Base-by-base conservation (phyloP, 2,797 vertebrate genomes). In the Danionella dracula region DNA sequence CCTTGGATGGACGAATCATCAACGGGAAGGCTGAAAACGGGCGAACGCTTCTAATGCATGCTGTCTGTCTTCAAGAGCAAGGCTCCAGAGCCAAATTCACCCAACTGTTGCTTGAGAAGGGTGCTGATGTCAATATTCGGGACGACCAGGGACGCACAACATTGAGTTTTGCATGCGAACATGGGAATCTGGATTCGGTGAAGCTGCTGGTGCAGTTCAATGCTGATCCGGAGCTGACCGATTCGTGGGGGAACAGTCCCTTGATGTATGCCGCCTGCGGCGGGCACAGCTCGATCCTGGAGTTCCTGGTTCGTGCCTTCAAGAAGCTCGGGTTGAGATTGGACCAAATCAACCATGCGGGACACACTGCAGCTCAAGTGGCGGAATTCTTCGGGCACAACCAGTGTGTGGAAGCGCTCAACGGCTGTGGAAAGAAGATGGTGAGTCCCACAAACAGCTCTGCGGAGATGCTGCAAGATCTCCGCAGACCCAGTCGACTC, bases 141-240 rank as follows among this genome's bases (percentile, higher is more conserved):
- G 94, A 96, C 15, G 90, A 92, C 50, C 83, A 90, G 1, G 90
- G 92, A 0, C 91, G 93, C 76, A 93, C 92, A 0, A 90, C 92
- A 0, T 83, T 96, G 55, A 95, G 93, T 80, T 77, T 90, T 48
- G 89, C 91, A 23, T 95, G 93, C 38, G 92, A 95, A 79, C 78
- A 90, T 19, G 94, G 94, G 19, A 77, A 92, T 79, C 76, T 95
- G 80, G 93, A 95, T 1, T 86, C 84, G 1, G 88, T 93, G 55
- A 93, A 94, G 85, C 88, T 94, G 59, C 83, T 96, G n/a, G 93
- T 94, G 71, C 93, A 93, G 82, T 92, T 87, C 83, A 94, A 87
- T 17, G 93, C 91, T 0, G 92, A 95, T 73, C 94, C 93, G 0
- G 93, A 95, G 37, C 74, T 93, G 35, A 74, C 84, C 0, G 94